Conservation (phyloP, 2,888 invertebrate species). For the Odontothrips loti region DNA sequence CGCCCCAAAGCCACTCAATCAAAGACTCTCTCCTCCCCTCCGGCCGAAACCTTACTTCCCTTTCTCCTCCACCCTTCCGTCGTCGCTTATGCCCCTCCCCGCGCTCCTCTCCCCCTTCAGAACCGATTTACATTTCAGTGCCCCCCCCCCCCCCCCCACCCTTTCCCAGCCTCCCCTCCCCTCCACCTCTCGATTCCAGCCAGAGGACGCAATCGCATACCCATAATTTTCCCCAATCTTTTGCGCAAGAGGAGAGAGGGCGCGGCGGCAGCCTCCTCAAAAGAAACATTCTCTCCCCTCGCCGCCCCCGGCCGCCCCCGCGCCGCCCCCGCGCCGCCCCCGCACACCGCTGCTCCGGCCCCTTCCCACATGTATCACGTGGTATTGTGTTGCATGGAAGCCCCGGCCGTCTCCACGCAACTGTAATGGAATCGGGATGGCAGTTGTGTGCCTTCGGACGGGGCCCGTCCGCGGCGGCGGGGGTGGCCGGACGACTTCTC, state of each 20-base stretch:
- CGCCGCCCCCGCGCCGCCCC: background rate
- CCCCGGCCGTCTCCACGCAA: no score
- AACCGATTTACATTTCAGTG: slow-evolving; percentile 14
- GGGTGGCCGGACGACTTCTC: no score
- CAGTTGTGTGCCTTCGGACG: no score
- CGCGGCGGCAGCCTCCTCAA: background rate
- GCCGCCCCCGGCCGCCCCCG: background rate
- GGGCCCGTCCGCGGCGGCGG: no score
- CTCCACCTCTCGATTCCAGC: background rate
- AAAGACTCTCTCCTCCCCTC: background rate
- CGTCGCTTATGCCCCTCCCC: background rate
- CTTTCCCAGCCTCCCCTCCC: background rate
- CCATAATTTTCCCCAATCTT: slow-evolving; percentile 25
- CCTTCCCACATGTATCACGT: background rate
- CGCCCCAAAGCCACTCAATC: slow-evolving; percentile 7
- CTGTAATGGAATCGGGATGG: no score
- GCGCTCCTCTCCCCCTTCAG: background rate
- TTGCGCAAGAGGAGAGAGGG: background rate
- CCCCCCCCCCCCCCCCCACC: background rate
- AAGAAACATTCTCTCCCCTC: background rate
- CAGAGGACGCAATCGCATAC: slow-evolving; percentile 10
- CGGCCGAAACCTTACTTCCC: no score
- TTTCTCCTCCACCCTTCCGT: background rate
- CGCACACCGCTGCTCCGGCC: background rate
- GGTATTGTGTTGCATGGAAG: background rate